Evolutionary conservation across 92 coral and sea anemone genomes (phyloP), one percentile per base, ranked within the genome.

Genomic region (Palythoa heliodiscus): DNA sequence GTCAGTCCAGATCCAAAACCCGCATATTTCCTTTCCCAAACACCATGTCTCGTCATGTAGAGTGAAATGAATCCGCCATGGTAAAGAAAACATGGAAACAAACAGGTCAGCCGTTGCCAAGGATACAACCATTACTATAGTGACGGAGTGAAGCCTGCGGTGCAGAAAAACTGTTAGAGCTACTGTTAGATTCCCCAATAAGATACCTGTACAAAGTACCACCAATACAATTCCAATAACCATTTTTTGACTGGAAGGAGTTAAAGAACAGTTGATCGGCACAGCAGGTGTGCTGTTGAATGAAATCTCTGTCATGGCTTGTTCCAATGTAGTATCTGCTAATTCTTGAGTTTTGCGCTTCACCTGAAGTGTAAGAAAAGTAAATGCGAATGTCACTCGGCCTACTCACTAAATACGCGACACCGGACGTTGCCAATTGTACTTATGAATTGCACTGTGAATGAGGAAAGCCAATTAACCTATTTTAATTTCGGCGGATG

Each of bases 1-100:
- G 83, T 93, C 97, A 1, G 90, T 83, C 97, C 97, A 93, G 77
- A 92, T 79, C 97, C 97, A 93, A 50, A 93, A 86, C 9, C 90
- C 97, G 39, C 97, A 93, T 1, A 82, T 66, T 9, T 81, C 82
- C 17, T 73, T 71, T 35, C 86, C 76, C n/a, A 92, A 77, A 63
- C 98, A 94, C 98, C 95, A 93, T 29, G 73, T 68, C 5, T 86
- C 82, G 82, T 94, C 89, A 61, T 82, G 95, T 3, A 91, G 17
- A 35, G 86, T 71, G 61, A 88, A 72, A 75, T 94, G 86, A 55
- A 94, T 90, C 9, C 95, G 88, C 88, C 91, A 94, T 4, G 98
- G 95, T 91, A 92, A 75, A 3, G 98, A 92, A 48, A 90, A 76
- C 87, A 90, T 82, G 8, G 95, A 88, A 13, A 94, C 98, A 73